phyloP scores from a whole-genome alignment of 2,113 vertebrate species.

The Egretta garzetta region DNA sequence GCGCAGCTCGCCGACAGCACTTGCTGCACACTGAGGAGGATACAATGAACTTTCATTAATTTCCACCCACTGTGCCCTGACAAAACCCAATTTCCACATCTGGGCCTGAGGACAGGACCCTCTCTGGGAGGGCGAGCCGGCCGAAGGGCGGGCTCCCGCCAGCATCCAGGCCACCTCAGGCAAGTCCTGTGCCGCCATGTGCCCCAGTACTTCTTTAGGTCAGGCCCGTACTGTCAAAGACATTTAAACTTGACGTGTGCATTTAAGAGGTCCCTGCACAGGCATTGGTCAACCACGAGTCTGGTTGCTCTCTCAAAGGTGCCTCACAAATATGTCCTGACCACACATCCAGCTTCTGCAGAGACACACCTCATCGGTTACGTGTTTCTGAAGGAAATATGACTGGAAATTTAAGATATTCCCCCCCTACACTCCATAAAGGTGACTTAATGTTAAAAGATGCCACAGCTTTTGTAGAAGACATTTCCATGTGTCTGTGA shows the following conservation, averaged over 20 bases:
- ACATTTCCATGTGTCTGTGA: not conserved
- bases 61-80: not conserved
- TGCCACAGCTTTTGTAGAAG: not conserved
- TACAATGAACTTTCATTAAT: not conserved
- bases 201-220: no score
- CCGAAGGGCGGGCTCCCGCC: not conserved
- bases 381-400: not conserved
- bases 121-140: rapidly evolving
- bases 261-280: not conserved
- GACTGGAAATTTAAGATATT: not conserved
- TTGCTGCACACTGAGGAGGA: not conserved
- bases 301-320: not conserved
- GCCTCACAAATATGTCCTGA: not conserved
- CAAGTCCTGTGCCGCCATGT: rapidly evolving
- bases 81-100: not conserved
- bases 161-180: no score
- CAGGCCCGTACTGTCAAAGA: no score
- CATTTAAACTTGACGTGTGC: no score
- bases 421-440: not conserved
- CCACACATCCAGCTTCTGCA: not conserved
- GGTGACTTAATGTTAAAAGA: not conserved
- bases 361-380: not conserved
- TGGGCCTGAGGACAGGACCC: not conserved
- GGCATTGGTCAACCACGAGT: rapidly evolving
- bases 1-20: not conserved